Base-by-base conservation (phyloP, 2,888 invertebrate genomes). In the Ernsta delagoae region DNA sequence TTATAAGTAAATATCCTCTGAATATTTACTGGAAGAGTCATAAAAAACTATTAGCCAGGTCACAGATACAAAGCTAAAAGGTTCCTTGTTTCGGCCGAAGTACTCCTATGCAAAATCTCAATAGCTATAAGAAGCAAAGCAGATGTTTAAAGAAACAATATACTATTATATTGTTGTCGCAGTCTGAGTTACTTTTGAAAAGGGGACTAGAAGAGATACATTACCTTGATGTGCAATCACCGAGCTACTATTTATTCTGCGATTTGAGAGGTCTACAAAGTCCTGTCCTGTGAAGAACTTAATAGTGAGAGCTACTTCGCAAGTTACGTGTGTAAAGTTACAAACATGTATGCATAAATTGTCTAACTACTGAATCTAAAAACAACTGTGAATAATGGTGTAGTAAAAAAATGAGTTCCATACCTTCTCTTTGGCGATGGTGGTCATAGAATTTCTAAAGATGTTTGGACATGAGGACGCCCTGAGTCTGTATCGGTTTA, bases 401-500 rank as follows among this genome's bases (percentile, higher is more conserved):
- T 48, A 6, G n/a, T 48, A n/a, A 12, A 48, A 6, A 48, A 48
- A 48, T 48, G 48, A 48, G 12, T 48, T 48, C 5, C 48, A 48
- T 48, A 92, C 95, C 87, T 96, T 96, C 80, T 96, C 96, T 82
- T 96, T 96, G n/a, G 96, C 96, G 75, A 97, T 97, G 72, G 97
- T 97, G 0, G 96, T 96, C 96, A 97, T 97, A 0, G 97, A 97
- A 84, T 97, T 97, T 74, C 97, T 94, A 84, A 97, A 97, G 81
- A 98, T 97, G 85, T 98, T 98, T 0, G 98, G 98, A 82, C 98
- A 98, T 70, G 98, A 98, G 9, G 97, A 97, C 0, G 98, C 97
- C 72, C 97, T 93, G 62, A 97, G 92, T 59, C 97, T 93, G 86
- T 97, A 97, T 61, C 97, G 91, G 79, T 96, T 97, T 78, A 97